Evolutionary conservation across 2,888 invertebrate genomes (phyloP).

Genomic region (Oxytorus armatus): DNA sequence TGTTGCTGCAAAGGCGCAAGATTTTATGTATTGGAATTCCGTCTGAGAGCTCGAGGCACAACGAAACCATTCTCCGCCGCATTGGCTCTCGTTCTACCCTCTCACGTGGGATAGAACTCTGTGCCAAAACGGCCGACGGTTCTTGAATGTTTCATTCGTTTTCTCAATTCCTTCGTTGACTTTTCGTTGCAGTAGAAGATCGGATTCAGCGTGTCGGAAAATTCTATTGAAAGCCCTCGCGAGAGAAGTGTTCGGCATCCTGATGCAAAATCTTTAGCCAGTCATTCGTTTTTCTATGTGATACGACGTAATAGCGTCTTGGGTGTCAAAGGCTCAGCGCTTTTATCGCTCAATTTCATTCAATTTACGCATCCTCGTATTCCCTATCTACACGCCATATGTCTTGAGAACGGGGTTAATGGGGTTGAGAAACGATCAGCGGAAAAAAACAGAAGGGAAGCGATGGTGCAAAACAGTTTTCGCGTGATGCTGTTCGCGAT

Average conservation of each 20-base stretch:
- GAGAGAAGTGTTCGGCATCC: neutral
- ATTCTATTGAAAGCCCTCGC: constrained; percentile 32
- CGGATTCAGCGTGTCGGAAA: neutral
- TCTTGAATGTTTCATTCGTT: constrained; percentile 44
- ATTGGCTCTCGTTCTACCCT: constrained; percentile 23
- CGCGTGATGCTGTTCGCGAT: neutral
- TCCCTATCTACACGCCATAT: neutral
- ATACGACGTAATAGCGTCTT: neutral
- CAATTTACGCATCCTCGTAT: neutral
- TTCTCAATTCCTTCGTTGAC: neutral
- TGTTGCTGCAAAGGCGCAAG: constrained; percentile 11
- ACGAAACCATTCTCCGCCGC: constrained; percentile 55
- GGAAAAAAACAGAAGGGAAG: constrained; percentile 3
- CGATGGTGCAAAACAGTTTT: neutral
- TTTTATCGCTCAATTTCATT: neutral
- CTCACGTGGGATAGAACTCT: neutral
- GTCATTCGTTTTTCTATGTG: neutral
- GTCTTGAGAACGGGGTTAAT: constrained; percentile 22
- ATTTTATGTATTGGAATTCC: constrained; percentile 57
- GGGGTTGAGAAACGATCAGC: constrained; percentile 5
- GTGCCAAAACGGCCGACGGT: constrained; percentile 36
- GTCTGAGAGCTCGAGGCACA: constrained; percentile 39
- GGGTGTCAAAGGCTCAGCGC: neutral
- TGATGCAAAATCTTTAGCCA: neutral
- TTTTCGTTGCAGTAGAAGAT: neutral